These are phyloP conservation scores for Miichthys miiuy DNA, from an alignment of 2,797 vertebrate genomes.

Conservation along the genomic window DNA sequence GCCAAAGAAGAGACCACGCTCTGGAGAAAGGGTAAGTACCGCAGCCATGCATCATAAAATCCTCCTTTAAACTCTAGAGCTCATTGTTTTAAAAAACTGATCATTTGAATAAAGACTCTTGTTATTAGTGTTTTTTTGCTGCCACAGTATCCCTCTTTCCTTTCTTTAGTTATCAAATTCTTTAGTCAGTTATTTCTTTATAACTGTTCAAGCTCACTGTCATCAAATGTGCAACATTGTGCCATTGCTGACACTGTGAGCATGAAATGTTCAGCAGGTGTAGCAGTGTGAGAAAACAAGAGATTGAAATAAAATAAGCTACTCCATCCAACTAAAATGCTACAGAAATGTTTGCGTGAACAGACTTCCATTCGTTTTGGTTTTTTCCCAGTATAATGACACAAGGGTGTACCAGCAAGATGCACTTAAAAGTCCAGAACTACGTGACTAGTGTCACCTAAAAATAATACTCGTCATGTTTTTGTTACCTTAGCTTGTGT, in stretches of 20 bases:
- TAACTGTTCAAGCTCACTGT: neutral
- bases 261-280: slow-evolving; percentile 13
- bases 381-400: slow-evolving; percentile 6
- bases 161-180: neutral
- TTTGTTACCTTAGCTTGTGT: too few species aligned
- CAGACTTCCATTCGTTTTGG: slow-evolving; percentile 4
- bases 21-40: slow-evolving; percentile 88
- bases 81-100: slow-evolving; percentile 12
- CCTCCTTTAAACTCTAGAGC: neutral
- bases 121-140: neutral
- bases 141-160: neutral
- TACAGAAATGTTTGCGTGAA: slow-evolving; percentile 12
- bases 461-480: too few species aligned
- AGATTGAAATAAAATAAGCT: slow-evolving; percentile 7
- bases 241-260: neutral
- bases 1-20: slow-evolving; percentile 92
- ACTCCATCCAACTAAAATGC: neutral
- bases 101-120: neutral
- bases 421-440: neutral
- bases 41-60: neutral
- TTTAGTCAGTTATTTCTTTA: neutral
- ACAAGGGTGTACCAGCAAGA: neutral
- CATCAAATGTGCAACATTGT: neutral
- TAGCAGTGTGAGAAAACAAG: slow-evolving; percentile 7
- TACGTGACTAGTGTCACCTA: too few species aligned